These are phyloP conservation scores for Griposia aprilina DNA, from an alignment of 2,888 invertebrate genomes.

Conservation along the genomic window DNA sequence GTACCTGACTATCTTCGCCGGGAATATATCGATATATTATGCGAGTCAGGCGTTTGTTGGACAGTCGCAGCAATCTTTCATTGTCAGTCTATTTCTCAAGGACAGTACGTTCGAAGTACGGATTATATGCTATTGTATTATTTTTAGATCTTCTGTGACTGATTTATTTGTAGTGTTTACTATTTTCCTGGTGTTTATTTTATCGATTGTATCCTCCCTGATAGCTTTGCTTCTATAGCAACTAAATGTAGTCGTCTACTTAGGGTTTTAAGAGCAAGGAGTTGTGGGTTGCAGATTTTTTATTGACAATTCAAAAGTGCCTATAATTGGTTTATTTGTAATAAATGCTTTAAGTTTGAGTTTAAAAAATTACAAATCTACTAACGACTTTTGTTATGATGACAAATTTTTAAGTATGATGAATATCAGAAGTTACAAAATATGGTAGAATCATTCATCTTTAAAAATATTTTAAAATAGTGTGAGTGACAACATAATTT, in stretches of 20 bases:
- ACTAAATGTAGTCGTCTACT: background rate
- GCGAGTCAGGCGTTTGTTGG: conserved; percentile 55
- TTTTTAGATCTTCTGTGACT: conserved; percentile 47
- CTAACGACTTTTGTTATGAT: background rate
- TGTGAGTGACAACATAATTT: conserved; percentile 1
- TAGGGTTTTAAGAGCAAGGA: background rate
- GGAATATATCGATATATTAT: conserved; percentile 60
- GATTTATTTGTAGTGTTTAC: conserved; percentile 20
- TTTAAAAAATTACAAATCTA: background rate
- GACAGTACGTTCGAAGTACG: conserved; percentile 49
- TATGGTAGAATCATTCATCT: background rate
- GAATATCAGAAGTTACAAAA: background rate
- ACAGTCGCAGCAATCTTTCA: conserved; percentile 62
- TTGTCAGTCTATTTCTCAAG: conserved; percentile 68
- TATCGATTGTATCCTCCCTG: background rate
- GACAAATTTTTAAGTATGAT: background rate
- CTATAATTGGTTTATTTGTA: no score
- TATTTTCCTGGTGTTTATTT: conserved; percentile 28
- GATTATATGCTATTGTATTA: conserved; percentile 66
- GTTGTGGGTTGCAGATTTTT: background rate
- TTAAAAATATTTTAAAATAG: background rate
- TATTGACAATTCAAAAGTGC: background rate
- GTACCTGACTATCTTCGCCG: conserved; percentile 57
- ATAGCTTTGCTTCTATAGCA: background rate
- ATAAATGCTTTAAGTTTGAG: no score